phyloP scores from a whole-genome alignment of 2,113 vertebrate genomes.

The Pogona vitticeps region DNA sequence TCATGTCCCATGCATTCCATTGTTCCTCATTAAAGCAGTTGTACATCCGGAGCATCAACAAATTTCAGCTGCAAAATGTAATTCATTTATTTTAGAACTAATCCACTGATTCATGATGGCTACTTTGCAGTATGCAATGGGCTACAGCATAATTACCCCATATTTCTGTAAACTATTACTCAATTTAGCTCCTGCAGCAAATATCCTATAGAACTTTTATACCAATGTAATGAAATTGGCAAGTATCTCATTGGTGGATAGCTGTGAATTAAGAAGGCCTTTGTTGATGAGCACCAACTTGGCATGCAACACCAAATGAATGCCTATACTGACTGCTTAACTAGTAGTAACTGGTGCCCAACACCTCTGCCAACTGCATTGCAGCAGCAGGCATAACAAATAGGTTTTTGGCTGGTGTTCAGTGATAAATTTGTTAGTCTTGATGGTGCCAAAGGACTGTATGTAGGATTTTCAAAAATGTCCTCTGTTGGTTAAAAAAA shows the following conservation, averaged over 20 bases:
- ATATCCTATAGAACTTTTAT: too few species aligned
- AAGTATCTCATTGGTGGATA: too few species aligned
- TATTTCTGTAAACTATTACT: neutral
- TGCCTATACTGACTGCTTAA: too few species aligned
- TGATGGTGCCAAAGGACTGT: neutral
- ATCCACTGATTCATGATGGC: neutral
- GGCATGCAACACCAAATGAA: too few species aligned
- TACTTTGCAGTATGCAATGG: neutral
- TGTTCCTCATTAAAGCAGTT: neutral
- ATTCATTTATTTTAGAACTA: neutral
- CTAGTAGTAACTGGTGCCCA: too few species aligned
- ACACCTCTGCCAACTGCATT: too few species aligned
- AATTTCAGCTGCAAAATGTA: neutral
- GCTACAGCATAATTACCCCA: neutral
- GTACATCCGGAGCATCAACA: neutral
- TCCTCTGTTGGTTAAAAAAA: accelerated
- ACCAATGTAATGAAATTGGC: too few species aligned
- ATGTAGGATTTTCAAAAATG: neutral
- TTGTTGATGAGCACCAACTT: too few species aligned
- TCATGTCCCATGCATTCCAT: neutral
- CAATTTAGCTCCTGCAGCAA: neutral
- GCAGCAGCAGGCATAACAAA: too few species aligned
- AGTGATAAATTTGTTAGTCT: neutral
- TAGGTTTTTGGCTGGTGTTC: too few species aligned
- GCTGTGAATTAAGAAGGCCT: too few species aligned